Conservation (phyloP, 2,113 vertebrate species). For the Cyphotilapia sp. region DNA sequence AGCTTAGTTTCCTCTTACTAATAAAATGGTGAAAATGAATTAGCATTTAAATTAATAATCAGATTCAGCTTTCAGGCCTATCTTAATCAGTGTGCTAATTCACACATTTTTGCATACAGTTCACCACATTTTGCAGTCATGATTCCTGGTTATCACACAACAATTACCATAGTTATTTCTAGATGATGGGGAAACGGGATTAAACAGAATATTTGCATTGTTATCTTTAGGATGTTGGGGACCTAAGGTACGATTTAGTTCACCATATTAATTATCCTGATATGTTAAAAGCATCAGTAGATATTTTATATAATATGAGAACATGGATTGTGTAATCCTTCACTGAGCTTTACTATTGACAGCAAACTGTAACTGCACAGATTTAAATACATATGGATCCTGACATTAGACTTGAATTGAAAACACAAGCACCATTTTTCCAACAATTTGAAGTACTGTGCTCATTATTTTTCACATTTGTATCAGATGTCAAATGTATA, state of each 20-base stretch:
- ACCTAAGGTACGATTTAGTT: rapidly evolving
- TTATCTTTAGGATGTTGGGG: neutral
- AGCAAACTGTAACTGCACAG: neutral
- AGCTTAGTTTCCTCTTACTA: neutral
- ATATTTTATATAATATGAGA: neutral
- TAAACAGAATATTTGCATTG: neutral
- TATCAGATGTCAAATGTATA: neutral
- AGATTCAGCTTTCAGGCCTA: neutral
- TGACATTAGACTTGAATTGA: neutral
- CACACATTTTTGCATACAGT: neutral
- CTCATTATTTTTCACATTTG: neutral
- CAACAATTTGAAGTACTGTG: neutral
- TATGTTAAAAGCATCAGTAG: neutral
- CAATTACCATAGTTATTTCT: neutral
- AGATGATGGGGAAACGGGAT: neutral
- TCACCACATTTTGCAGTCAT: neutral
- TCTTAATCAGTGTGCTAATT: neutral
- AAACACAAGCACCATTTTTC: neutral
- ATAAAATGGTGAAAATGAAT: neutral
- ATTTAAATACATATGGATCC: neutral
- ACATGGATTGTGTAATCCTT: neutral
- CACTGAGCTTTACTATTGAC: neutral
- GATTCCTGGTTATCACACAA: neutral
- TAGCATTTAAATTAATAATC: neutral
- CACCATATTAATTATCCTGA: neutral